These are phyloP conservation scores for Rachycentron canadum DNA, from an alignment of 2,797 vertebrate species.

Conservation along the genomic window DNA sequence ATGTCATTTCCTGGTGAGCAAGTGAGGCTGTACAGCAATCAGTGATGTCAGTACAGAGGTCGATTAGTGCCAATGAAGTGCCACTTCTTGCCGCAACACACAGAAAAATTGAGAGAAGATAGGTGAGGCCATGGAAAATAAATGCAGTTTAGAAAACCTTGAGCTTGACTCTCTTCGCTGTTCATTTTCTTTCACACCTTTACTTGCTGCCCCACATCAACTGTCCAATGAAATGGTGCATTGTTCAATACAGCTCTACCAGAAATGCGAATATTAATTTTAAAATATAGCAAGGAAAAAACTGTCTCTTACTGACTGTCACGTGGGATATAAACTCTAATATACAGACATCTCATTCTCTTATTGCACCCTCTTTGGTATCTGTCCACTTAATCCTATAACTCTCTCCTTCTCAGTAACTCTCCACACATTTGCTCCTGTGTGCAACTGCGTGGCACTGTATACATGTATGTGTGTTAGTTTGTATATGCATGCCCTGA, in stretches of 20 bases:
- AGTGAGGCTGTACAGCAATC: constrained; percentile 42
- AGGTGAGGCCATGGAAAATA: not conserved
- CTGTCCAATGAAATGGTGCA: constrained; percentile 3
- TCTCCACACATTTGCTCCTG: not conserved
- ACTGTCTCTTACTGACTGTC: not conserved
- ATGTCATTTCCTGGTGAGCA: constrained; percentile 49
- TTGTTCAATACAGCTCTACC: not conserved
- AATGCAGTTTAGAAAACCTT: constrained; percentile 1
- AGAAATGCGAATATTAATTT: not conserved
- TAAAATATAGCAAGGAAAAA: not conserved
- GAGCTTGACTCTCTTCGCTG: not conserved
- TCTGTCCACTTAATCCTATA: constrained; percentile 1
- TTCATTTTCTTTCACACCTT: not conserved
- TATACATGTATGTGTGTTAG: constrained; percentile 17
- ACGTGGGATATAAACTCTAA: not conserved
- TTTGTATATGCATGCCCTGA: constrained; percentile 44
- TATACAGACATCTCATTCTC: constrained; percentile 11
- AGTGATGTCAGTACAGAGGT: constrained; percentile 44
- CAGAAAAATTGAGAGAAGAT: not conserved
- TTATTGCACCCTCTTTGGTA: constrained; percentile 4
- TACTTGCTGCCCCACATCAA: not conserved
- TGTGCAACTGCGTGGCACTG: constrained; percentile 9
- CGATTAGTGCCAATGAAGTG: constrained; percentile 34
- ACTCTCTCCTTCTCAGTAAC: not conserved
- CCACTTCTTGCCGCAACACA: constrained; percentile 24